These are phyloP conservation scores for Fragum whitleyi DNA, from an alignment of 2,888 invertebrate species.

Conservation along the genomic window DNA sequence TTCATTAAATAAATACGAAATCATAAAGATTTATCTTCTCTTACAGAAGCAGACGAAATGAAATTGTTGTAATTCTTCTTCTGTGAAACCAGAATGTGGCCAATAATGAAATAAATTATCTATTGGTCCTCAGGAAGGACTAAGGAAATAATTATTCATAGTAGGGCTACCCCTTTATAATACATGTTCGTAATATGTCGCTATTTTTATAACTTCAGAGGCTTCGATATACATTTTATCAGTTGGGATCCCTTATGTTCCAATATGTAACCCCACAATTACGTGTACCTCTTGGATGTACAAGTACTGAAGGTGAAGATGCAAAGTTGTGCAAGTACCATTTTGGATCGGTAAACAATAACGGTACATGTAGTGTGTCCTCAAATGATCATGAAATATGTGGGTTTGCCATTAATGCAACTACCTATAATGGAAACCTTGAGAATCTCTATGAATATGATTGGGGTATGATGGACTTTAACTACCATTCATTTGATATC, in stretches of 20 bases:
- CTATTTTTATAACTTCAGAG: not conserved
- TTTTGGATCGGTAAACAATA: not conserved
- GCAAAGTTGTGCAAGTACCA: slow-evolving; percentile 8
- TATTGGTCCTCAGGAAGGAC: too few species aligned
- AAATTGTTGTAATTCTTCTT: too few species aligned
- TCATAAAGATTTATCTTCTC: too few species aligned
- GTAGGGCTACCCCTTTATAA: too few species aligned
- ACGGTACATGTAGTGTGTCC: not conserved
- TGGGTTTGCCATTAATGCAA: not conserved
- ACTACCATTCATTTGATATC: not conserved
- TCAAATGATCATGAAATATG: slow-evolving; percentile 9
- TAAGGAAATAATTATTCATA: too few species aligned
- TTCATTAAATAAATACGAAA: too few species aligned
- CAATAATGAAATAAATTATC: too few species aligned
- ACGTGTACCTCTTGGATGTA: slow-evolving; percentile 1
- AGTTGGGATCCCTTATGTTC: not conserved
- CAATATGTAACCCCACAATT: slow-evolving; percentile 1
- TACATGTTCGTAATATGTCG: too few species aligned
- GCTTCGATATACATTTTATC: not conserved
- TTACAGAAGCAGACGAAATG: too few species aligned
- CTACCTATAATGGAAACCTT: not conserved
- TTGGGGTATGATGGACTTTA: not conserved
- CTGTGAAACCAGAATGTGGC: too few species aligned
- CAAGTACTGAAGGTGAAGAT: not conserved
- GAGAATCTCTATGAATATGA: not conserved